Conservation (phyloP, 2,888 invertebrate species). For the Camptogramma bilineatum region DNA sequence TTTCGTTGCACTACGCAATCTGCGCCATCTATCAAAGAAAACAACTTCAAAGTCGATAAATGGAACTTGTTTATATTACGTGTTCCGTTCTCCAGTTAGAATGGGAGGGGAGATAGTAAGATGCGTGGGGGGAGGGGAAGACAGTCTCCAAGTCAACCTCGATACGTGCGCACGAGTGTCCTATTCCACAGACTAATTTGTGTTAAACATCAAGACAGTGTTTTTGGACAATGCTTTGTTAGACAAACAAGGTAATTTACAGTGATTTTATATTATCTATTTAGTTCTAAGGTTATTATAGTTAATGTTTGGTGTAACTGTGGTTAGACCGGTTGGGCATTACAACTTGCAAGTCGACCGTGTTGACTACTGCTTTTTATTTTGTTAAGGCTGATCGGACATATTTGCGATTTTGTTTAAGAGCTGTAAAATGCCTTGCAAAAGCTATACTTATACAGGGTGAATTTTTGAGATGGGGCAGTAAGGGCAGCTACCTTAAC, state of each 20-base stretch:
- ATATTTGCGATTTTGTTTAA: conserved; percentile 16
- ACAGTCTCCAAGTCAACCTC: conserved; percentile 35
- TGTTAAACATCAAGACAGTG: conserved; percentile 23
- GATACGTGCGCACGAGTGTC: conserved; percentile 37
- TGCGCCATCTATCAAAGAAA: conserved; percentile 5
- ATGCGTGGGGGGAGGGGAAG: conserved; percentile 15
- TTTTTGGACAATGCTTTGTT: conserved; percentile 33
- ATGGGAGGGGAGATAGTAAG: conserved; percentile 5
- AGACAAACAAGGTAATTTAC: conserved; percentile 33
- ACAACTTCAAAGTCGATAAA: not conserved
- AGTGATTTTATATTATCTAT: conserved; percentile 9
- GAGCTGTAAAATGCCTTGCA: not conserved
- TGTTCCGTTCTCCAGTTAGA: conserved; percentile 19
- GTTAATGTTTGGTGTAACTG: conserved; percentile 18
- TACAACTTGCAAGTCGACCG: conserved; percentile 39
- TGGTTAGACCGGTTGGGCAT: conserved; percentile 44
- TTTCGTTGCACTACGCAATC: not conserved
- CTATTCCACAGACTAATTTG: conserved; percentile 39
- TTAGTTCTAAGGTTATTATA: not conserved
- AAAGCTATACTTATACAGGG: too few species aligned
- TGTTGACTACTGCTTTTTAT: conserved; percentile 41
- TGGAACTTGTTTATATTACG: conserved; percentile 14
- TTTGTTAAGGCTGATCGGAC: conserved; percentile 27
- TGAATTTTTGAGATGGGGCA: too few species aligned
- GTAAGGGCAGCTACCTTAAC: too few species aligned